Conservation (phyloP, 2,797 vertebrate species). For the Babyrousa celebensis region DNA sequence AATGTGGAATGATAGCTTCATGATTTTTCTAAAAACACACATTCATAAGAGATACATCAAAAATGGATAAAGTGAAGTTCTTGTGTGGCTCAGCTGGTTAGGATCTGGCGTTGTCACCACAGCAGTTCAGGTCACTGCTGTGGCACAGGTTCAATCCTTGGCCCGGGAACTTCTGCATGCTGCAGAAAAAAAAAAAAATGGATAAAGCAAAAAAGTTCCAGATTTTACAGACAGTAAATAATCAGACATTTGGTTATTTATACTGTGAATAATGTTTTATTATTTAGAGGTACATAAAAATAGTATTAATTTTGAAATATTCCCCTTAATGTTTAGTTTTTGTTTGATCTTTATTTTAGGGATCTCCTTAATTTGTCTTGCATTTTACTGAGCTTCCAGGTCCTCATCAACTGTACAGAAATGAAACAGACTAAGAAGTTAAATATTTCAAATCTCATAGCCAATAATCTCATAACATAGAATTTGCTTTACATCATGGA, state of each 20-base stretch:
- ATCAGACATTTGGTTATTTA: constrained; percentile 46
- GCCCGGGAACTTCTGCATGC: too few relatives aligned
- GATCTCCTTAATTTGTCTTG: constrained; percentile 43
- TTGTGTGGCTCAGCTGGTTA: too few relatives aligned
- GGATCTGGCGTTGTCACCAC: too few relatives aligned
- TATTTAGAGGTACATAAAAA: neutral
- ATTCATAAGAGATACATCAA: constrained; percentile 31
- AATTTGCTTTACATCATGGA: constrained; percentile 36
- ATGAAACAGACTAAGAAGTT: constrained; percentile 45
- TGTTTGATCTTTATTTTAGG: constrained; percentile 54
- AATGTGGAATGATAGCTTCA: neutral
- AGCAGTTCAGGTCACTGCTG: too few relatives aligned
- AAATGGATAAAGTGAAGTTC: neutral
- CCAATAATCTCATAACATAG: neutral
- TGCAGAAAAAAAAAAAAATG: neutral
- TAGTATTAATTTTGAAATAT: constrained; percentile 40
- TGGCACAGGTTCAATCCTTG: too few relatives aligned
- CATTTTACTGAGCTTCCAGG: constrained; percentile 28
- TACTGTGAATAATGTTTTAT: neutral
- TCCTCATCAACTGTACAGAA: constrained; percentile 58
- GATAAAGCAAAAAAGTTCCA: neutral
- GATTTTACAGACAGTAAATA: constrained; percentile 44
- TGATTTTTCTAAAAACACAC: constrained; percentile 34
- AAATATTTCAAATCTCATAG: constrained; percentile 29
- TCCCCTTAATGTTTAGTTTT: constrained; percentile 53